Evolutionary conservation across 1,140 invertebrate species (phyloP).

Genomic region (Cherax quadricarinatus): DNA sequence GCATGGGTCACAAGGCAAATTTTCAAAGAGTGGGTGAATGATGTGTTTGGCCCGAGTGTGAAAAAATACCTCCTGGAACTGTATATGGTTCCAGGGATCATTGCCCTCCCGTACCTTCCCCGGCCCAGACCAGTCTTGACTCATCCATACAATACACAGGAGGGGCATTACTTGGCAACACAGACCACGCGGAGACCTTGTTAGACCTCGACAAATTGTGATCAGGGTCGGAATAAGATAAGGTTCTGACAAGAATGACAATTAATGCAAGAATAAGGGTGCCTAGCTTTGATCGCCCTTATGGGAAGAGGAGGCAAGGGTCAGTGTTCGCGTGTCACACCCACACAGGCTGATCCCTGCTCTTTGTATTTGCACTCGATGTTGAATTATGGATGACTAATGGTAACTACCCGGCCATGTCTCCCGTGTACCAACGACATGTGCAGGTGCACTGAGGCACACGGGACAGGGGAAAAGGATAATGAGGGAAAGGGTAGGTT

Average conservation of each 20-base stretch:
- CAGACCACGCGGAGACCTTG: background rate
- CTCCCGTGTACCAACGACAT: background rate
- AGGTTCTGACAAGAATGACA: background rate
- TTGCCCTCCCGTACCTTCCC: too few species aligned
- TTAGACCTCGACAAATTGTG: background rate
- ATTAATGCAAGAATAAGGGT: background rate
- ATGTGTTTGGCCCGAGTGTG: too few species aligned
- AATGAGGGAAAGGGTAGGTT: background rate
- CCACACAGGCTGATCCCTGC: background rate
- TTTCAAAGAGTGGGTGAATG: too few species aligned
- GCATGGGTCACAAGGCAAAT: too few species aligned
- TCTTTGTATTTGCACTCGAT: background rate
- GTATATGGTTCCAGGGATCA: too few species aligned
- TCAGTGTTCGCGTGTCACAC: background rate
- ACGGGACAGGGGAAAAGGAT: background rate
- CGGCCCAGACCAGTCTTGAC: too few species aligned
- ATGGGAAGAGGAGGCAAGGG: background rate
- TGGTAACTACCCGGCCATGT: background rate
- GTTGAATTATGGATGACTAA: slow-evolving; percentile 4
- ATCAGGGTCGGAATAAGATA: background rate
- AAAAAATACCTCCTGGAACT: too few species aligned
- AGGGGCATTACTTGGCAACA: background rate
- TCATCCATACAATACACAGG: too few species aligned
- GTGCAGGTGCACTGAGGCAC: background rate
- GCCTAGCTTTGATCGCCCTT: background rate